Conservation (phyloP, 2,113 vertebrate genomes). For the Pipa parva region DNA sequence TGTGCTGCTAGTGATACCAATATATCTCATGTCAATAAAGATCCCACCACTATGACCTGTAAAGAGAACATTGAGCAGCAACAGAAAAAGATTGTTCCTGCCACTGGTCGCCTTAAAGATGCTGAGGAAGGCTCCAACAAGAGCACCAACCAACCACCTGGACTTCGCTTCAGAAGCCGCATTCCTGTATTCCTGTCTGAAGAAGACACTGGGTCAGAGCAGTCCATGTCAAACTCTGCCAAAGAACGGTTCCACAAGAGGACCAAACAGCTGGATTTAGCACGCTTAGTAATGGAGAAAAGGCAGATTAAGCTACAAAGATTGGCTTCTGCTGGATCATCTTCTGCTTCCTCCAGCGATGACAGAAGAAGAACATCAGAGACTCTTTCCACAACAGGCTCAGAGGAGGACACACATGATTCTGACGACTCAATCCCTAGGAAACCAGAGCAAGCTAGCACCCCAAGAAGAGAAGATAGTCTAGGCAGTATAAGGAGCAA, state of each 20-base stretch:
- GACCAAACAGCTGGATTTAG: slow-evolving; percentile 75
- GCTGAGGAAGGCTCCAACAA: slow-evolving; percentile 16
- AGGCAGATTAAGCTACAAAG: slow-evolving; percentile 74
- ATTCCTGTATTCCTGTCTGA: slow-evolving; percentile 85
- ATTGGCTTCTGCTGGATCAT: slow-evolving; percentile 77
- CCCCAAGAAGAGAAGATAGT: slow-evolving; percentile 56
- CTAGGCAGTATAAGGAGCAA: slow-evolving; percentile 65
- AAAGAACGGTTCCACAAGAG: slow-evolving; percentile 45
- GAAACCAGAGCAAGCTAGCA: slow-evolving; percentile 53
- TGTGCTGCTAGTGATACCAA: slow-evolving; percentile 44
- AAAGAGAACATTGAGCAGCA: slow-evolving; percentile 49
- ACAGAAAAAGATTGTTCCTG: slow-evolving; percentile 25
- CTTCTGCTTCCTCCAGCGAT: slow-evolving; percentile 80
- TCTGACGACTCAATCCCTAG: slow-evolving; percentile 68
- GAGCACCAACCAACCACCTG: slow-evolving; percentile 44
- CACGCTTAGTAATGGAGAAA: slow-evolving; percentile 79
- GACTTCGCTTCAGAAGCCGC: slow-evolving; percentile 67
- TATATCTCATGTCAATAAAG: slow-evolving; percentile 44
- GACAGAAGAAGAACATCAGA: slow-evolving; percentile 74
- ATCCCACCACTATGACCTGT: slow-evolving; percentile 1
- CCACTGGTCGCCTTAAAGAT: slow-evolving; percentile 47
- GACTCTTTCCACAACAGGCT: slow-evolving; percentile 78
- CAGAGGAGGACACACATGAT: slow-evolving; percentile 83
- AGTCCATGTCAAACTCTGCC: slow-evolving; percentile 66
- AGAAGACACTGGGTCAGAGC: slow-evolving; percentile 79